Evolutionary conservation across 2,797 vertebrate genomes (phyloP).

Genomic region (Peromyscus eremicus): DNA sequence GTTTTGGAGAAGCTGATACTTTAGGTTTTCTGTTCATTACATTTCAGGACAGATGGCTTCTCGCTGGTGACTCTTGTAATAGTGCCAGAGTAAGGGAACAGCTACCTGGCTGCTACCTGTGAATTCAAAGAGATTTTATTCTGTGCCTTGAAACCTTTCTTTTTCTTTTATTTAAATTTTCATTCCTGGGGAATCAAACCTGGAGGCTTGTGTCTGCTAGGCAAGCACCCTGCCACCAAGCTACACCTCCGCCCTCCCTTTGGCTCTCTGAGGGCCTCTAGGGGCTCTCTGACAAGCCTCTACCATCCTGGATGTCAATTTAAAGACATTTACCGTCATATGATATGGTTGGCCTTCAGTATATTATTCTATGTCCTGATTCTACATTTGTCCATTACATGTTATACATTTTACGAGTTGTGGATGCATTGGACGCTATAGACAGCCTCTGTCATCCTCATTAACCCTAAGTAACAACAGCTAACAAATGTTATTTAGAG

Average conservation of each 20-base stretch:
- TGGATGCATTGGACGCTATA: background rate
- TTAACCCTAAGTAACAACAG: background rate
- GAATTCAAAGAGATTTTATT: background rate
- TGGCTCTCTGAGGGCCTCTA: background rate
- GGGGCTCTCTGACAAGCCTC: background rate
- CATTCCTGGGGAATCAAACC: background rate
- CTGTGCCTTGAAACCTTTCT: background rate
- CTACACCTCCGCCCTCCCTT: background rate
- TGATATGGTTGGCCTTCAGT: background rate
- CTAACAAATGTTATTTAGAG: background rate
- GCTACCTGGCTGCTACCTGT: slow-evolving; percentile 37
- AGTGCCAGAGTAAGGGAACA: slow-evolving; percentile 8
- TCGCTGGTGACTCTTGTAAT: slow-evolving; percentile 15
- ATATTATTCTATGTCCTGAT: background rate
- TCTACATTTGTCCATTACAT: background rate
- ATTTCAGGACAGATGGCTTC: slow-evolving; percentile 9
- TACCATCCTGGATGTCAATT: background rate
- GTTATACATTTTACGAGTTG: background rate
- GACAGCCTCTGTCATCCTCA: background rate
- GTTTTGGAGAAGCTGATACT: slow-evolving; percentile 30
- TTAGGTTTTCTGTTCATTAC: slow-evolving; percentile 52
- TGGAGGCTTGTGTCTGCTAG: background rate
- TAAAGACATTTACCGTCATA: background rate
- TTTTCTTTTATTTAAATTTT: background rate
- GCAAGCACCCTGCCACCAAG: too few species aligned